Base-by-base conservation (phyloP, 2,888 invertebrate genomes). In the Aspidiotus destructor region DNA sequence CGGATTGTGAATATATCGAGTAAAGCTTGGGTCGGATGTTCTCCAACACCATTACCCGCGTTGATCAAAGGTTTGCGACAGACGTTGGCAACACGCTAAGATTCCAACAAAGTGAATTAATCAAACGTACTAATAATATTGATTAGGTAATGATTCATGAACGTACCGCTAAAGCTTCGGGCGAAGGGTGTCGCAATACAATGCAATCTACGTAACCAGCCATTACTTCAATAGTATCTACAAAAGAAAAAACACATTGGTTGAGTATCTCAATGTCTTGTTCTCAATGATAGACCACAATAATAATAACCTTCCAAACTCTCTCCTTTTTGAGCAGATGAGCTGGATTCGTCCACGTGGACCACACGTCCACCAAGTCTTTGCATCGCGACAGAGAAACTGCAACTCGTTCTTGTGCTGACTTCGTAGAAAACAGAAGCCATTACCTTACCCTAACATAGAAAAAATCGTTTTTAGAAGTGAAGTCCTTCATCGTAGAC, bases 1-100 rank as follows among this genome's bases (percentile, higher is more conserved):
- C 98, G 84, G 74, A 99, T 99, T 7, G 99, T 98, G 76, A 97
- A 99, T 6, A 98, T 86, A 76, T 99, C 99, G 10, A 99, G 81
- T 13, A 99, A 80, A 0, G 99, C 99, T 81, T 99, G 99, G 0
- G 96, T 96, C 0, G 99, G 99, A 79, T 97, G 96, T 77, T 97
- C 96, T 0, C 96, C 96, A 0, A 92, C 83, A 9, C 99, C 99
- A 79, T 99, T 98, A 1, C 99, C 99, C 11, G 96, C 99, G 80
- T 99, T 99, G 64, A 99, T 86, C n/a, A 99, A 79, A 0, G 97
- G 95, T 75, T 91, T 94, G 1, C 89, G 84, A 73, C 88, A 88
- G 28, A 28, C 28, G 28, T 28, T 28, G 28, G 28, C 28, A 28
- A 28, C 28, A 28, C 28, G 28, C 28, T 28, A 28, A 1, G 28